Evolutionary conservation across 2,888 invertebrate species (phyloP), one percentile per base, ranked within the genome.

Genomic region (Ochropacha duplaris): DNA sequence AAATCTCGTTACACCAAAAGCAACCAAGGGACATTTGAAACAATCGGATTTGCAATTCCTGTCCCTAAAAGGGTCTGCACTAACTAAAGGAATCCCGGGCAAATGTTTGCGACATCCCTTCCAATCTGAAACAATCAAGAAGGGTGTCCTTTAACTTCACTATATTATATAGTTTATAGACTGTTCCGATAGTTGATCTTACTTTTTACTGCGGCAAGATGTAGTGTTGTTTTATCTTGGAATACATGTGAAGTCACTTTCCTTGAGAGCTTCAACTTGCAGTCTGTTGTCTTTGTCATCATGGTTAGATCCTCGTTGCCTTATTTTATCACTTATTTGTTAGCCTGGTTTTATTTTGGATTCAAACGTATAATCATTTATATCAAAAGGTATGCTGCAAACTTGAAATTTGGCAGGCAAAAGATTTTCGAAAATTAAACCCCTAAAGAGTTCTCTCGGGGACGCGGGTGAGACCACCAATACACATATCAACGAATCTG

Each of bases 31-130:
- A 71, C 67, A 69, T 73, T 74, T 72, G 68, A 74, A 78, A 79
- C 80, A 80, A 84, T 81, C 77, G 74, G 79, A 84, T 87, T 87
- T 87, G 83, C 78, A 82, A 83, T 83, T 82, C 77, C 65, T 71
- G 65, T 54, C 64, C 57, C 67, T 78, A 76, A 77, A 79, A 79
- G 76, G 83, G 76, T 73, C 66, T 64, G 58, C 56, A 61, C 66
- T 69, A 69, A 75, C 72, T 71, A 75, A 63, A 58, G 58, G 54
- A 58, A 57, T 63, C 57, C 16, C 55, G 57, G 58, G 59, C 62
- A 64, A 71, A 74, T 68, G 76, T 72, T 69, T 70, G 69, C 64
- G 62, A 64, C 71, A 59, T 72, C 72, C 74, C 68, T 66, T 63
- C 65, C 74, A 71, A 77, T 77, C 67, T 76, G 70, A 78, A 79